Conservation (phyloP, 2,888 invertebrate genomes). For the Drosophila mimetica region DNA sequence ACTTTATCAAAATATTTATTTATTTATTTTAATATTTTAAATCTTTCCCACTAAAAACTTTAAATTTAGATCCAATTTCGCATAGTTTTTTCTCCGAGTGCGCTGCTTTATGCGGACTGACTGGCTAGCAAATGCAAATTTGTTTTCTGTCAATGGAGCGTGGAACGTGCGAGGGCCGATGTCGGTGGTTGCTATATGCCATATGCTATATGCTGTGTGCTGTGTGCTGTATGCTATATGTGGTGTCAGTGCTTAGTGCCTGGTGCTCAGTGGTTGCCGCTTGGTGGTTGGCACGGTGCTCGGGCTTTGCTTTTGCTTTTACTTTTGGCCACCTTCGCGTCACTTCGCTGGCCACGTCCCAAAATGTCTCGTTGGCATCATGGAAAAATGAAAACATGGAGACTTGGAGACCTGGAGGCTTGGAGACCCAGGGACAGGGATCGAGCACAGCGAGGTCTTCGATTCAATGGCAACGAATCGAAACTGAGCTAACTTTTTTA, state of each 20-base stretch:
- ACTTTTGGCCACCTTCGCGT: conserved; percentile 17
- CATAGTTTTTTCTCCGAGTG: neutral
- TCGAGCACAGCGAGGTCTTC: neutral
- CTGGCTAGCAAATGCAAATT: conserved; percentile 43
- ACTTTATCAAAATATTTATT: too few species aligned
- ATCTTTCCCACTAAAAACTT: too few species aligned
- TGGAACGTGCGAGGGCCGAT: conserved; percentile 51
- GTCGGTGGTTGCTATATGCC: conserved; percentile 16
- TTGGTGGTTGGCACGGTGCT: conserved; percentile 15
- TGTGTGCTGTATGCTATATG: conserved; percentile 14
- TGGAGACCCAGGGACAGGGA: neutral
- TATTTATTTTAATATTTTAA: too few species aligned
- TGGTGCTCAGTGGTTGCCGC: conserved; percentile 1
- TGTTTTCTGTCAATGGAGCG: conserved; percentile 47
- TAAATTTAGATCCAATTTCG: too few species aligned
- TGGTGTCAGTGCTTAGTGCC: conserved; percentile 7
- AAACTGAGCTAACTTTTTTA: neutral
- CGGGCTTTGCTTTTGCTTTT: conserved; percentile 4
- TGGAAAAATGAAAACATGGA: conserved; percentile 5
- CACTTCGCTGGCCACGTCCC: conserved; percentile 42
- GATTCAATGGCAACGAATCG: neutral
- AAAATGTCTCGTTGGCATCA: conserved; percentile 26
- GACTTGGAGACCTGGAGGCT: neutral
- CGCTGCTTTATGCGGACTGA: conserved; percentile 7
- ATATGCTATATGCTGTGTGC: conserved; percentile 5